Base-by-base conservation (phyloP, 2,797 vertebrate species). In the Poecilia wingei region DNA sequence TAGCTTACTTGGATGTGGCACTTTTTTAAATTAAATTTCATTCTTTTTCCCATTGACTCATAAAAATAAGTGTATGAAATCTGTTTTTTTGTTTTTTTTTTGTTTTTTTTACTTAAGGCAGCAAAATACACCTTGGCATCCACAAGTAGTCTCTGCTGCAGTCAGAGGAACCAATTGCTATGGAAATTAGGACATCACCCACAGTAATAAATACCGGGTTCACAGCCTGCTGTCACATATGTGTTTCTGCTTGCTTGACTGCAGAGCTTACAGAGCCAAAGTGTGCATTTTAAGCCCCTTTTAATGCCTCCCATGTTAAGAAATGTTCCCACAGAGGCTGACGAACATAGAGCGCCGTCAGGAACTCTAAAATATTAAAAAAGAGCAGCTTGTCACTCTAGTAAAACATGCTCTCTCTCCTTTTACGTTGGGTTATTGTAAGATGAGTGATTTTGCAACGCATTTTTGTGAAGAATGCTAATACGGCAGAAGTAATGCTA, bases 131-230 rank as follows among this genome's bases (percentile, higher is more conserved):
- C 46, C 18, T 41, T 20, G 18, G 18, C 71, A 45, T 20, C 53
- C 31, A 43, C 61, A 53, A 31, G 4, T 28, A 72, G 25, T 49
- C 71, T 12, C 22, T 45, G 10, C n/a, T 82, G 36, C 73, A 81
- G 36, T 74, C 55, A 86, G 80, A 85, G 84, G 79, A 71, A 83
- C 59, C 36, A 46, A 53, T 87, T 72, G 83, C 81, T 73, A 83
- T 83, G 81, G 77, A 78, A 81, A 86, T 87, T 0, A 75, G 57
- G 71, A 45, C 46, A 14, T 74, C 74, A 79, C 80, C 72, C 74
- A 71, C 77, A 49, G 64, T 68, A 79, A 87, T 89, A 83, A 88
- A 88, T 76, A 85, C 74, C 18, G 55, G 59, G 31, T 83, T 78
- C 53, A 70, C 66, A 74, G 68, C 36, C 68, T 79, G 45, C 59